Percentiles rank a stretch among this genome's conserved stretches.
Evolutionary conservation across 2,113 vertebrate species (phyloP).

Genomic region (Peromyscus californicus): DNA sequence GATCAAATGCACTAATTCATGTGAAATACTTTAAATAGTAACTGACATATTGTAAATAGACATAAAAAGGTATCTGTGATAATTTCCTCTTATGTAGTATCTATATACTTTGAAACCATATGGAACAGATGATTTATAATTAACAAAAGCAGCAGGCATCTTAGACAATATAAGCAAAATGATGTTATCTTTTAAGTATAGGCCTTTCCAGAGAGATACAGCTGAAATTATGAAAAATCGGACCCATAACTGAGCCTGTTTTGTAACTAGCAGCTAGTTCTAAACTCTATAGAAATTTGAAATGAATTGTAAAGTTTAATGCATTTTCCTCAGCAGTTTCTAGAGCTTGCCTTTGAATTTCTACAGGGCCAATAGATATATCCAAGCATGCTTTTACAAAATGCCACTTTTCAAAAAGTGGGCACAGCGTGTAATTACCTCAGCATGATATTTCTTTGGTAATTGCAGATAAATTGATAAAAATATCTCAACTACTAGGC

Average conservation of each 20-base stretch:
- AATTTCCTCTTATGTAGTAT: background rate
- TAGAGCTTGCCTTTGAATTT: slow-evolving; percentile 34
- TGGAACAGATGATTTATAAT: background rate
- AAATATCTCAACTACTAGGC: slow-evolving; percentile 47
- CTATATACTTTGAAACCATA: background rate
- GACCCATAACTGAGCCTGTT: background rate
- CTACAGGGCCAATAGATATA: background rate
- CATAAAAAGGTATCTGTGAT: background rate
- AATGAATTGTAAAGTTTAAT: background rate
- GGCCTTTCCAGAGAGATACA: background rate
- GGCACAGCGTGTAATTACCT: slow-evolving; percentile 58
- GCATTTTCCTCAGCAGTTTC: background rate
- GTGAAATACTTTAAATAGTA: background rate
- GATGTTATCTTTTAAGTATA: slow-evolving; percentile 20
- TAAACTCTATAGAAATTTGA: slow-evolving; percentile 36
- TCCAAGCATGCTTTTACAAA: slow-evolving; percentile 48
- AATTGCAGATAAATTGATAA: slow-evolving; percentile 74
- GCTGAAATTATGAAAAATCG: slow-evolving; percentile 38
- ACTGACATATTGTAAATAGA: background rate
- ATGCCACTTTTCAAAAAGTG: slow-evolving; percentile 60
- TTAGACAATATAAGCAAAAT: background rate
- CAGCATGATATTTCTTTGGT: slow-evolving; percentile 66
- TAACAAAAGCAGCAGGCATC: background rate
- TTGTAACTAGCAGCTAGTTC: background rate
- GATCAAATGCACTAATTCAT: background rate